Evolutionary conservation across 2,113 vertebrate species (phyloP).

Genomic region (Morone saxatilis): DNA sequence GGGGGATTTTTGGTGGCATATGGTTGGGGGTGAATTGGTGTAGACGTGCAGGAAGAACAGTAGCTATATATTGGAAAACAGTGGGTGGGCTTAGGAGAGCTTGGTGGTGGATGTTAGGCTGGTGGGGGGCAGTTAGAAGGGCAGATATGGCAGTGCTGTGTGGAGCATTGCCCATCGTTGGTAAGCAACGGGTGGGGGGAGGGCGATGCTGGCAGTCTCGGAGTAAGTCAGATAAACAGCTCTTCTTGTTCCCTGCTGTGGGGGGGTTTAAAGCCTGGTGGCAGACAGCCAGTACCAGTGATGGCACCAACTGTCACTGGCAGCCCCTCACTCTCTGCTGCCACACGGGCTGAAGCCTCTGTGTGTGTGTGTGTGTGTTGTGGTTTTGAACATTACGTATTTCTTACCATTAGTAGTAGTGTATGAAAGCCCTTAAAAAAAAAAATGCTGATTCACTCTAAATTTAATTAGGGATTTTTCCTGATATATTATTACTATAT

Average conservation of each 20-base stretch:
- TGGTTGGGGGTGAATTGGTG: constrained; percentile 39
- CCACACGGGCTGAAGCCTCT: constrained; percentile 39
- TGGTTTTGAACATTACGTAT: too few species aligned
- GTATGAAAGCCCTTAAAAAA: too few species aligned
- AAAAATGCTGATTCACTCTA: too few species aligned
- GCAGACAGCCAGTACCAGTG: constrained; percentile 74
- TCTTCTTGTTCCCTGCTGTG: constrained; percentile 68
- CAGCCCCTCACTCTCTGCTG: constrained; percentile 61
- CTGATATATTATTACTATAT: too few species aligned
- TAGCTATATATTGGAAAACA: constrained; percentile 30
- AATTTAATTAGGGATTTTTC: not conserved
- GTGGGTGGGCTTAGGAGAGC: constrained; percentile 52
- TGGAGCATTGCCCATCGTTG: constrained; percentile 51
- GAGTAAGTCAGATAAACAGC: constrained; percentile 76
- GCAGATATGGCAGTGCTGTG: constrained; percentile 56
- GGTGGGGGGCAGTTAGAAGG: constrained; percentile 62
- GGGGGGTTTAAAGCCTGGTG: constrained; percentile 69
- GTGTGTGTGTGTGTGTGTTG: constrained; percentile 7
- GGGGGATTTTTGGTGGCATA: constrained; percentile 42
- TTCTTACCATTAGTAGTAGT: not conserved
- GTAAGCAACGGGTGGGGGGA: constrained; percentile 56
- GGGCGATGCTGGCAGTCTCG: constrained; percentile 55
- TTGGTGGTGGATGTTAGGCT: constrained; percentile 65
- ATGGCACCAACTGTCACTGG: constrained; percentile 82
- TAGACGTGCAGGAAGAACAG: constrained; percentile 38